A percentile compares a stretch with the other conserved stretches of the same genome.
phyloP scores from a whole-genome alignment of 1,140 invertebrate genomes.

The Papilio xuthus region DNA sequence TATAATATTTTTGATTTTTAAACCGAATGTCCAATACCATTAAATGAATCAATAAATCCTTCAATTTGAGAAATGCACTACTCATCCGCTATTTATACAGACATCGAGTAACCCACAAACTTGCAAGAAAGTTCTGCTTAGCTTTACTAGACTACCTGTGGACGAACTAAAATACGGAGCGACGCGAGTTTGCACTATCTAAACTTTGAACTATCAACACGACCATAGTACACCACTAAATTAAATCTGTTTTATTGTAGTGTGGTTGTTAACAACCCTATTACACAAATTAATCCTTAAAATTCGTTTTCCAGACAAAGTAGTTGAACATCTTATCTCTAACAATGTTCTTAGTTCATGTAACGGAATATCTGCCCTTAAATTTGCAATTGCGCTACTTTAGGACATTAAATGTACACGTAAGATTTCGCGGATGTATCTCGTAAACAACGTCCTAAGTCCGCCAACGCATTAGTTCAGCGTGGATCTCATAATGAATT shows the following conservation, averaged over 20 bases:
- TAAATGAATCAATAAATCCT: neutral
- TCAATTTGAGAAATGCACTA: neutral
- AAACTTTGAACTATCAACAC: slow-evolving; percentile 1
- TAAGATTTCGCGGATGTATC: neutral
- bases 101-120: neutral
- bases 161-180: slow-evolving; percentile 12
- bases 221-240: neutral
- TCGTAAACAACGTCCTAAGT: neutral
- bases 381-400: too few relatives aligned
- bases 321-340: too few relatives aligned
- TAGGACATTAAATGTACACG: neutral
- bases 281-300: too few relatives aligned
- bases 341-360: too few relatives aligned
- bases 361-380: too few relatives aligned
- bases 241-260: neutral
- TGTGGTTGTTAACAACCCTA: too few relatives aligned
- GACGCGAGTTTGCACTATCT: neutral
- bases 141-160: neutral
- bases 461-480: neutral
- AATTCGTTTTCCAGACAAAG: too few relatives aligned
- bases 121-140: neutral
- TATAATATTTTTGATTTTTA: slow-evolving; percentile 9
- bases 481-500: neutral
- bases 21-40: too few relatives aligned
- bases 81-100: slow-evolving; percentile 1